Evolutionary conservation across 2,888 invertebrate genomes (phyloP).

Genomic region (Helobdella robusta): DNA sequence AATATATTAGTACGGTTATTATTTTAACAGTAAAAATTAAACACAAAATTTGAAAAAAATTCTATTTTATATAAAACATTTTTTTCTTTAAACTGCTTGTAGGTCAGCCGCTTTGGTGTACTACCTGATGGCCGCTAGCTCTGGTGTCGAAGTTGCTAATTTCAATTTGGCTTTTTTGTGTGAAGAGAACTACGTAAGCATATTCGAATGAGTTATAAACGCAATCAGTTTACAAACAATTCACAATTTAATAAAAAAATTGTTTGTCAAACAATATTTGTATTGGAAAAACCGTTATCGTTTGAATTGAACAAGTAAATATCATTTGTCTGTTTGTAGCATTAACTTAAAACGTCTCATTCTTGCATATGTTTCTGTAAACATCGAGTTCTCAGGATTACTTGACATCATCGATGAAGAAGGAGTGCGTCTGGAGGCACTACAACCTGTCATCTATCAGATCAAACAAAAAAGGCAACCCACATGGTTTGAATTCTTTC

Average conservation of each 20-base stretch:
- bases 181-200: constrained; percentile 42
- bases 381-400: constrained; percentile 39
- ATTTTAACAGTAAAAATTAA: constrained; percentile 1
- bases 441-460: constrained; percentile 42
- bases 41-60: neutral
- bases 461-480: constrained; percentile 40
- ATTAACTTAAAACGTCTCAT: neutral
- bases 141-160: constrained; percentile 44
- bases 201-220: too few relatives aligned
- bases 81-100: constrained; percentile 6
- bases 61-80: neutral
- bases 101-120: constrained; percentile 43
- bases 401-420: constrained; percentile 39
- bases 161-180: constrained; percentile 47
- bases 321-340: too few relatives aligned
- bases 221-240: too few relatives aligned
- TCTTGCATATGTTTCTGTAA: neutral
- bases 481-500: constrained; percentile 39
- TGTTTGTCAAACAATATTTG: too few relatives aligned
- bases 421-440: constrained; percentile 45
- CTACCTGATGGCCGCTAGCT: constrained; percentile 44
- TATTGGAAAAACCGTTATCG: too few relatives aligned
- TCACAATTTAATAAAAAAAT: too few relatives aligned
- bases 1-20: neutral
- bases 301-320: too few relatives aligned